A percentile compares a stretch with the other conserved stretches of the same genome.
These are phyloP conservation scores for Antheraea assamensis DNA, from an alignment of 2,888 invertebrate species.

Conservation along the genomic window DNA sequence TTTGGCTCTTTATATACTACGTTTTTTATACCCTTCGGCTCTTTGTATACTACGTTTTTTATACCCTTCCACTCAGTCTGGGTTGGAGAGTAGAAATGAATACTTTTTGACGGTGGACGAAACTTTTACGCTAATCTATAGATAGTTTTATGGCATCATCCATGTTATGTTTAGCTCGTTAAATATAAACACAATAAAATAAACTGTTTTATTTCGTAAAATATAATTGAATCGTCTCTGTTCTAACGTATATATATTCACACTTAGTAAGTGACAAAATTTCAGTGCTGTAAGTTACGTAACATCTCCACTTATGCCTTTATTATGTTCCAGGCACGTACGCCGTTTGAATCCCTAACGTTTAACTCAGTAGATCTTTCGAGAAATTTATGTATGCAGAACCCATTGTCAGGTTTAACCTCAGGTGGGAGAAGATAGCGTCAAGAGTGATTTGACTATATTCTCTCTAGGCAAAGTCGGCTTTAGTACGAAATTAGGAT, in stretches of 20 bases:
- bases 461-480: background rate
- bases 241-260: too few relatives aligned
- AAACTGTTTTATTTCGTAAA: too few relatives aligned
- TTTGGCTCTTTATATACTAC: too few relatives aligned
- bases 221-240: too few relatives aligned
- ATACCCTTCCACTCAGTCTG: too few relatives aligned
- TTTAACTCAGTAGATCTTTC: background rate
- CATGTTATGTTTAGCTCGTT: background rate
- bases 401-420: background rate
- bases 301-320: background rate
- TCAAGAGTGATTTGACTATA: background rate
- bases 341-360: background rate
- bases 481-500: background rate
- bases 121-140: too few relatives aligned
- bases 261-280: background rate
- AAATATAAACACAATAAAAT: background rate
- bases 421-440: slow-evolving; percentile 2
- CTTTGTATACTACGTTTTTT: too few relatives aligned
- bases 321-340: background rate
- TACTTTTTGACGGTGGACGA: too few relatives aligned
- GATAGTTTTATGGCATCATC: background rate
- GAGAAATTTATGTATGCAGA: background rate
- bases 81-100: too few relatives aligned
- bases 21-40: too few relatives aligned
- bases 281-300: background rate